Percentiles rank a stretch among this genome's conserved stretches.
These are phyloP conservation scores for Lypha dubia DNA, from an alignment of 2,888 invertebrate species.

Conservation along the genomic window DNA sequence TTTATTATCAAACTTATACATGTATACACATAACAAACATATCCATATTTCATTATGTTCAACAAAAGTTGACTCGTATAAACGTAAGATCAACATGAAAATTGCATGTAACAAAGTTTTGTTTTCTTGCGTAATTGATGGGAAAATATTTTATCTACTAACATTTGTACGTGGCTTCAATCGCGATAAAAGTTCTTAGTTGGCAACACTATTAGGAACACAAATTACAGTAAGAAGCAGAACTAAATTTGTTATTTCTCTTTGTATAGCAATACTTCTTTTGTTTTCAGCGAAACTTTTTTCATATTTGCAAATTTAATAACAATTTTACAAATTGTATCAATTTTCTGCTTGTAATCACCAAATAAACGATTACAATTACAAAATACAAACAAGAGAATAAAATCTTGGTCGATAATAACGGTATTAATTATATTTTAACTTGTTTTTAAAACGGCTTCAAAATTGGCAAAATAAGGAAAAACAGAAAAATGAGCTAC, in stretches of 20 bases:
- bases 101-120: too few species aligned
- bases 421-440: conserved; percentile 33
- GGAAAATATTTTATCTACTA: too few species aligned
- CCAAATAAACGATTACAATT: conserved; percentile 32
- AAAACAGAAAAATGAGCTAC: conserved; percentile 82
- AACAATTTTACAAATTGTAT: background rate
- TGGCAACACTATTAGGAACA: background rate
- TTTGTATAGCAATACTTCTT: conserved; percentile 58
- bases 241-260: conserved; percentile 61
- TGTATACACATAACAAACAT: too few species aligned
- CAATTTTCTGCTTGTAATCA: conserved; percentile 63
- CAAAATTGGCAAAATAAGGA: conserved; percentile 82
- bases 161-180: too few species aligned
- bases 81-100: too few species aligned
- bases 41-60: too few species aligned
- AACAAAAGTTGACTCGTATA: too few species aligned
- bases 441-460: conserved; percentile 76
- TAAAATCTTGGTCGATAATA: conserved; percentile 9
- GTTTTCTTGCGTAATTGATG: too few species aligned
- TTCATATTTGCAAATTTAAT: conserved; percentile 20
- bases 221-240: conserved; percentile 10
- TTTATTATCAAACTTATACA: too few species aligned
- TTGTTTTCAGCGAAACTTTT: conserved; percentile 61
- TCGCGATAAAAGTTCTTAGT: background rate
- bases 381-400: background rate